Evolutionary conservation across 2,888 invertebrate genomes (phyloP).

Genomic region (Resseliella maxima): DNA sequence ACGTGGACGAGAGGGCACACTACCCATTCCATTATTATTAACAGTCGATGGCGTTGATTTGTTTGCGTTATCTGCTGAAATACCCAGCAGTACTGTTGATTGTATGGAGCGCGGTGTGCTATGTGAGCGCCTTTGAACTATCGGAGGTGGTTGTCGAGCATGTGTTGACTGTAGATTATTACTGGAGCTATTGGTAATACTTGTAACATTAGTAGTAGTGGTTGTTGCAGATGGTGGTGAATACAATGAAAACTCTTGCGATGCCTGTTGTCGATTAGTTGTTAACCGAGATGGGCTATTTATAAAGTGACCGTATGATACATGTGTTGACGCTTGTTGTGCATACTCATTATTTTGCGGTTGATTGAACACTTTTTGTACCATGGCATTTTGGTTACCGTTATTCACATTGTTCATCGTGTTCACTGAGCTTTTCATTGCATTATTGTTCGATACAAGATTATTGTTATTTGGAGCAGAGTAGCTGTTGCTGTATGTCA

Average conservation of each 20-base stretch:
- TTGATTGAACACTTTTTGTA: conserved; percentile 54
- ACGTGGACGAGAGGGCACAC: conserved; percentile 63
- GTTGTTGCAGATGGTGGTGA: background rate
- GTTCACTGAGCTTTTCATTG: conserved; percentile 26
- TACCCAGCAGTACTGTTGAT: conserved; percentile 17
- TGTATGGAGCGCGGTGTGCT: conserved; percentile 64
- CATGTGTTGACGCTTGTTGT: conserved; percentile 47
- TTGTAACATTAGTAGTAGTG: conserved; percentile 5
- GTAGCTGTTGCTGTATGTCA: conserved; percentile 56
- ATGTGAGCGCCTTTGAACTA: conserved; percentile 66
- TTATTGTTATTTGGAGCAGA: conserved; percentile 35
- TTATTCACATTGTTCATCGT: background rate
- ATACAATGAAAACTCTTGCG: conserved; percentile 26
- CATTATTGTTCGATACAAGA: conserved; percentile 8
- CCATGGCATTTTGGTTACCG: background rate
- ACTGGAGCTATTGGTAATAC: background rate
- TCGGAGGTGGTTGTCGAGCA: conserved; percentile 60
- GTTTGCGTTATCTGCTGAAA: conserved; percentile 24
- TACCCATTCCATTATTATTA: conserved; percentile 57
- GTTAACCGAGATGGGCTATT: conserved; percentile 55
- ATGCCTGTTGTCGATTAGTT: conserved; percentile 53
- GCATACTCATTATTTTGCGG: conserved; percentile 55
- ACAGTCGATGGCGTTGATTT: conserved; percentile 58
- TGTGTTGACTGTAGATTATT: conserved; percentile 19
- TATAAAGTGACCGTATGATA: conserved; percentile 54